Evolutionary conservation across 2,113 vertebrate species (phyloP), one percentile per base, ranked within the genome.

Genomic region (Nyctereutes procyonoides): DNA sequence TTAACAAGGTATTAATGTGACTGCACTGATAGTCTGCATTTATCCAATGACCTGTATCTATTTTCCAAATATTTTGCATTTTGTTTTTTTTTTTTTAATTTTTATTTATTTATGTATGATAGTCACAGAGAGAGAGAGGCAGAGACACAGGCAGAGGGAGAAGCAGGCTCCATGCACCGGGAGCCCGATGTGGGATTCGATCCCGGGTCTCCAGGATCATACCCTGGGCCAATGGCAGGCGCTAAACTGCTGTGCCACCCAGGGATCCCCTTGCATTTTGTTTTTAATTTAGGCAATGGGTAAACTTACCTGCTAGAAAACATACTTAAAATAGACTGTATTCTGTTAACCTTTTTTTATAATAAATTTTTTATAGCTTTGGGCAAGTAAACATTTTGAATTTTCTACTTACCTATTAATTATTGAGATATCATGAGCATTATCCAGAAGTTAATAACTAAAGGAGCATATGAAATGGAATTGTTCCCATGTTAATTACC

Each of bases 321-420:
- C 32, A 87, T 1, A 76, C 15, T 90, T 93, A 79, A 53, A 5
- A 20, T 51, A 80, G 26, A 56, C 2, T 65, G 2, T 77, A 53
- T 53, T 53, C 17, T 65, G 35, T 92, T 97, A 38, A 76, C 2
- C 48, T 35, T 48, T n/a, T 28, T 92, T 88, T 80, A 82, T 93
- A 67, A 76, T 32, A 82, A 82, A 81, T 85, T 87, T 83, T 93
- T 79, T 89, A 93, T 73, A 65, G n/a, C 56, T 97, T 48, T 74
- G 22, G 77, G 38, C 55, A 97, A 71, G 38, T 12, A 91, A 88
- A 69, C 10, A 63, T 90, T 90, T 96, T 85, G 35, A 32, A 26
- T 73, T 91, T 95, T 79, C n/a, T 58, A 69, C 20, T 20, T 95
- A 58, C 24, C 32, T 58, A 17, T 87, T 95, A 76, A 74, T 94